These are phyloP conservation scores for Coreoperca whiteheadi DNA, from an alignment of 2,113 vertebrate genomes.

Conservation along the genomic window DNA sequence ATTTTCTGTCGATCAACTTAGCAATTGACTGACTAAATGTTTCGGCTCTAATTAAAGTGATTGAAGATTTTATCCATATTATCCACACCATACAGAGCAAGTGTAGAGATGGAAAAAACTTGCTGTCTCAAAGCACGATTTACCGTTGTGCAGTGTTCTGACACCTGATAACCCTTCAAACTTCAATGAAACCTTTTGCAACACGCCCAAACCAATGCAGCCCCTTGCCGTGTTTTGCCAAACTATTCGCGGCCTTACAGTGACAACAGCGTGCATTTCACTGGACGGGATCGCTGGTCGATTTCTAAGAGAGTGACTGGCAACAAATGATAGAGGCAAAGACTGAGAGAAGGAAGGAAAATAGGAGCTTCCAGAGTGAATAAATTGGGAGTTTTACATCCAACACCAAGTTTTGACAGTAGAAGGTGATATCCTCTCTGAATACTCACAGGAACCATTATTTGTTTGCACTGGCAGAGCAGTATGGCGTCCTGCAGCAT, in stretches of 20 bases:
- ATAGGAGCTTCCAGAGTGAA: neutral
- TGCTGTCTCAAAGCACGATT: neutral
- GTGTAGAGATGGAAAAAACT: neutral
- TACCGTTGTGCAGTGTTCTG: neutral
- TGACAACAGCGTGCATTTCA: neutral
- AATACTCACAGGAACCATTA: slow-evolving; percentile 97
- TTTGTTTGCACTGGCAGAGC: slow-evolving; percentile 93
- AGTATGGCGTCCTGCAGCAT: slow-evolving; percentile 94
- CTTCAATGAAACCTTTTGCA: neutral
- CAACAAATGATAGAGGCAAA: neutral
- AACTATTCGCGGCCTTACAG: neutral
- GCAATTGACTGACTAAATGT: too few relatives aligned
- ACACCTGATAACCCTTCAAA: neutral
- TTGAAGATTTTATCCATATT: neutral
- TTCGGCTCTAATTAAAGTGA: too few relatives aligned
- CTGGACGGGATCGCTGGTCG: neutral
- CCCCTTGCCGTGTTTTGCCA: neutral
- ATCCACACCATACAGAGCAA: neutral
- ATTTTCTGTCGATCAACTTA: too few relatives aligned
- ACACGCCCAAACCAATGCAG: neutral
- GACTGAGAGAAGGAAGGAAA: neutral
- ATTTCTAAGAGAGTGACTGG: neutral
- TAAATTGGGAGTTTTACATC: neutral
- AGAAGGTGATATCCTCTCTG: neutral
- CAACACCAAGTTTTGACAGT: neutral